These are phyloP conservation scores for Grammomys surdaster DNA, from an alignment of 2,113 vertebrate species.

Conservation along the genomic window DNA sequence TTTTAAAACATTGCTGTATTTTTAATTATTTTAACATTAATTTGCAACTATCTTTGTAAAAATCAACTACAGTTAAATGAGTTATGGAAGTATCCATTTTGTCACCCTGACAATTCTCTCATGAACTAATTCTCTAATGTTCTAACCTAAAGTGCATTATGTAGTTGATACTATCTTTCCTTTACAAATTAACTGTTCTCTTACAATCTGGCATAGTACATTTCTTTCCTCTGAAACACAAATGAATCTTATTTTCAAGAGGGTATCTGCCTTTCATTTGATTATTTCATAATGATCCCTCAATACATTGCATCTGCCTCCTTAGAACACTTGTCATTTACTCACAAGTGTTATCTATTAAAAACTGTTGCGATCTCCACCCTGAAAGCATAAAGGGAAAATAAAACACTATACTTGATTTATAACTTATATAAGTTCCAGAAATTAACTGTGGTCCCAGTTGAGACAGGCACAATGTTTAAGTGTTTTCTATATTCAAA, in stretches of 20 bases:
- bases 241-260: neutral
- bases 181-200: neutral
- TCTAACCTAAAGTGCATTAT: neutral
- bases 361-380: neutral
- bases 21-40: slow-evolving; percentile 28
- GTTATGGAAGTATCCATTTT: neutral
- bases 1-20: neutral
- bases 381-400: neutral
- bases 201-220: neutral
- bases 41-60: slow-evolving; percentile 13
- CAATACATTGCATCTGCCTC: neutral
- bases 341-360: neutral
- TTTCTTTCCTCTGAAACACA: neutral
- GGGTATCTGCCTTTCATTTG: neutral
- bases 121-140: neutral
- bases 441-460: neutral
- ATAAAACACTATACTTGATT: neutral
- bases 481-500: slow-evolving; percentile 6
- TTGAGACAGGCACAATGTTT: neutral
- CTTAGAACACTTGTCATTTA: neutral
- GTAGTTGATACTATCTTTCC: neutral
- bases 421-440: neutral
- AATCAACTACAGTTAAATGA: slow-evolving; percentile 38
- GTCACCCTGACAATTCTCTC: neutral
- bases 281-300: neutral